Percentiles rank a stretch among this genome's conserved stretches.
Conservation (phyloP, 2,797 vertebrate species). For the Eidolon dupreanum region DNA sequence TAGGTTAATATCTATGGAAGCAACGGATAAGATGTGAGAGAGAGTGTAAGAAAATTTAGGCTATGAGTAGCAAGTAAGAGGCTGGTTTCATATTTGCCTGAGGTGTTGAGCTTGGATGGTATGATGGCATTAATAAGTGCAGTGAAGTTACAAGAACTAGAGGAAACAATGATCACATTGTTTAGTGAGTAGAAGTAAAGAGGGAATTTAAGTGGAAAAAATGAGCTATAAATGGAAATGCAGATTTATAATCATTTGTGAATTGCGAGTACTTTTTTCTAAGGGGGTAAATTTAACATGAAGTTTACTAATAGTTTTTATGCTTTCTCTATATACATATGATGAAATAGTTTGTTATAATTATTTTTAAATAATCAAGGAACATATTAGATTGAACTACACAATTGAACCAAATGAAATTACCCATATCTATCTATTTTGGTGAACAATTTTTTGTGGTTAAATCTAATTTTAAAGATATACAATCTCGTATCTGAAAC, state of each 20-base stretch:
- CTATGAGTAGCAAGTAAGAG: not conserved
- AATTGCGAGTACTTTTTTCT: not conserved
- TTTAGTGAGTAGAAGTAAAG: not conserved
- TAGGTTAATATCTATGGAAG: not conserved
- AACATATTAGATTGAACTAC: not conserved
- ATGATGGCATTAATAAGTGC: not conserved
- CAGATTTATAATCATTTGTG: not conserved
- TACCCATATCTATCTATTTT: not conserved
- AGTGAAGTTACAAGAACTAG: not conserved
- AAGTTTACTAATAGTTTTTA: not conserved
- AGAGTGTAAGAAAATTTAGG: not conserved
- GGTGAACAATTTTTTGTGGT: not conserved
- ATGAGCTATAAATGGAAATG: not conserved
- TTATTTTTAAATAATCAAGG: not conserved
- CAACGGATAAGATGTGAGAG: not conserved
- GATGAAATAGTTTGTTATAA: not conserved
- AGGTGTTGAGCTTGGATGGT: not conserved
- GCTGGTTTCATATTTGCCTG: not conserved
- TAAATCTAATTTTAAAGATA: not conserved
- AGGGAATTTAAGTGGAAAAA: not conserved
- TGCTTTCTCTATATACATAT: not conserved
- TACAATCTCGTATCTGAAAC: not conserved
- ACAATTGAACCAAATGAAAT: not conserved
- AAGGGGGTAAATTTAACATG: not conserved
- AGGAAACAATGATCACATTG: not conserved